Conservation (phyloP, 2,888 invertebrate species). For the Hyposoter dolosus region DNA sequence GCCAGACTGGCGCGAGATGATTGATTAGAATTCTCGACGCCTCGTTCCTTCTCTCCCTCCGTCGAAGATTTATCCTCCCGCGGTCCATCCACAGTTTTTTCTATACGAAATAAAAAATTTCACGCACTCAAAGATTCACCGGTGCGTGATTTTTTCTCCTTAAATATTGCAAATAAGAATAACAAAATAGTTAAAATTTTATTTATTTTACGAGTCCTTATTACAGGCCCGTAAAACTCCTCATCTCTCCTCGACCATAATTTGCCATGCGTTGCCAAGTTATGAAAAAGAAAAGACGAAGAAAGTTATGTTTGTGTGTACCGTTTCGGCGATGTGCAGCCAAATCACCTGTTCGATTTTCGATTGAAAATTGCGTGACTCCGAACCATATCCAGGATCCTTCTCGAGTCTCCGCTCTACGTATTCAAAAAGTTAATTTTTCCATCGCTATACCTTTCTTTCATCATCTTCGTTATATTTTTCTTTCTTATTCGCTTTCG, state of each 20-base stretch:
- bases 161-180: neutral
- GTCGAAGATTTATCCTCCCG: conserved; percentile 9
- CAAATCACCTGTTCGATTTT: conserved; percentile 19
- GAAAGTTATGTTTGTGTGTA: neutral
- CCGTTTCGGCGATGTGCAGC: conserved; percentile 39
- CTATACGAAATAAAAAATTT: neutral
- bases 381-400: conserved; percentile 4
- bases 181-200: neutral
- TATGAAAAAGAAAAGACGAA: neutral
- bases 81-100: neutral
- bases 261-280: conserved; percentile 22
- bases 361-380: conserved; percentile 49
- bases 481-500: neutral
- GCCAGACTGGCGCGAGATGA: conserved; percentile 7
- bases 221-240: conserved; percentile 37
- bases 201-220: conserved; percentile 25
- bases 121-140: neutral
- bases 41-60: conserved; percentile 12
- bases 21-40: conserved; percentile 33
- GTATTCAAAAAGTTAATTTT: neutral
- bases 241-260: conserved; percentile 26
- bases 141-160: neutral
- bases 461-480: neutral
- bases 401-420: neutral
- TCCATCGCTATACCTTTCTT: neutral